Conservation (phyloP, 2,797 vertebrate genomes). For the Artibeus lituratus region DNA sequence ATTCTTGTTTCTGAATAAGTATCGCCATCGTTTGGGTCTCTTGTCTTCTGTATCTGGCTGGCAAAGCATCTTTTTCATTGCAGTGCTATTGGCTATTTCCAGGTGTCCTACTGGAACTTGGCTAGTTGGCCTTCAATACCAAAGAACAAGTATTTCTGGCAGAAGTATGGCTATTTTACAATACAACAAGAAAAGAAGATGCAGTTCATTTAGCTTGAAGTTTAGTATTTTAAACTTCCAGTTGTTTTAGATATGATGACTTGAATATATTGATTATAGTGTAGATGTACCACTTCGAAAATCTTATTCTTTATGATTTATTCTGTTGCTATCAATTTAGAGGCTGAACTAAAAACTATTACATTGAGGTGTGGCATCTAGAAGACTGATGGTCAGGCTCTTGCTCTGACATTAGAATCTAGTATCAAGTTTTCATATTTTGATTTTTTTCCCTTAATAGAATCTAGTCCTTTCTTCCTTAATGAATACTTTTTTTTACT, state of each 20-base stretch:
- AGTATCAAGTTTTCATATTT: not conserved
- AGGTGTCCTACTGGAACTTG: not conserved
- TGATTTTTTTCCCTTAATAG: constrained; percentile 3
- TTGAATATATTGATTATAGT: not conserved
- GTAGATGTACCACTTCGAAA: not conserved
- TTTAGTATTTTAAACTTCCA: not conserved
- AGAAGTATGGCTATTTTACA: not conserved
- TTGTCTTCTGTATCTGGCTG: not conserved
- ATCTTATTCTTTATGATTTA: not conserved
- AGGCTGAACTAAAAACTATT: not conserved
- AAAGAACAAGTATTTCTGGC: not conserved
- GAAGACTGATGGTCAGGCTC: not conserved
- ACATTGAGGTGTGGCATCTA: not conserved
- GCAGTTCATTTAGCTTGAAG: not conserved
- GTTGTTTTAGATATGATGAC: not conserved
- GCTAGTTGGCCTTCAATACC: not conserved
- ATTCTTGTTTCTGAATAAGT: not conserved
- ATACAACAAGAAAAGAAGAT: not conserved
- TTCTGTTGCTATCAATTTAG: not conserved
- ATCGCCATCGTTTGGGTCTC: not conserved
- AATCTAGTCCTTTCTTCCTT: not conserved
- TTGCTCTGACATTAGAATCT: not conserved
- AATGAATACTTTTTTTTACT: not conserved
- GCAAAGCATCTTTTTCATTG: not conserved
- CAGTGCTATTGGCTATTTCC: not conserved